Evolutionary conservation across 1,140 invertebrate species (phyloP), one percentile per base, ranked within the genome.

Genomic region (Nephotettix cincticeps): DNA sequence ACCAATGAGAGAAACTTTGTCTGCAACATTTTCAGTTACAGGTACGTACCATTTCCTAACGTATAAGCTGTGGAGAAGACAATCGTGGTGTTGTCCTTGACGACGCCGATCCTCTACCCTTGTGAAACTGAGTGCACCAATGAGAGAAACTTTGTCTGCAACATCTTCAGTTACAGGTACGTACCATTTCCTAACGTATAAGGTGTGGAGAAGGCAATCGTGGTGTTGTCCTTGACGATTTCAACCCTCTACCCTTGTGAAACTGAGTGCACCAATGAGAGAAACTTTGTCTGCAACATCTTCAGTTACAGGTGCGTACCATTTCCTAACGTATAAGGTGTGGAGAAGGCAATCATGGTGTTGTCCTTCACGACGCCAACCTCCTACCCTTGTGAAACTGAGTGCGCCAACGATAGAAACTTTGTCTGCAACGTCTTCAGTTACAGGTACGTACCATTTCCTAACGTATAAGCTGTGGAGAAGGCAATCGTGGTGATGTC

Each of bases 341-440:
- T 36, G 14, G 32, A 36, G 32, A 36, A 14, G 32, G 4, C 32
- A 4, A 36, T 36, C 32, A 14, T 36, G 32, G 32, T 36, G 4
- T 14, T 36, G 32, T 6, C 32, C 4, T 4, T 36, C 4, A 6
- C 32, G 14, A 14, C 32, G 4, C 32, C 32, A 4, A 36, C 32
- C 32, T 14, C 92, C 14, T 87, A 90, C 21, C 89, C 91, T 28
- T 93, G 91, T 79, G 91, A 93, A 76, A 80, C 84, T 0, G 81
- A 90, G 19, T 93, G 91, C 77, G 87, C 86, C 32, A 84, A 84
- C 17, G 90, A 92, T 78, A 84, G 83, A 30, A 85, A 86, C 45
- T 92, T 92, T 74, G 80, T 81, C 70, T 94, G 92, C 76, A 85
- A 87, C 58, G 90, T 90, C 0, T 93, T 91, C 75, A 91, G 90